Conservation (phyloP, 2,113 vertebrate genomes). For the Orycteropus afer region DNA sequence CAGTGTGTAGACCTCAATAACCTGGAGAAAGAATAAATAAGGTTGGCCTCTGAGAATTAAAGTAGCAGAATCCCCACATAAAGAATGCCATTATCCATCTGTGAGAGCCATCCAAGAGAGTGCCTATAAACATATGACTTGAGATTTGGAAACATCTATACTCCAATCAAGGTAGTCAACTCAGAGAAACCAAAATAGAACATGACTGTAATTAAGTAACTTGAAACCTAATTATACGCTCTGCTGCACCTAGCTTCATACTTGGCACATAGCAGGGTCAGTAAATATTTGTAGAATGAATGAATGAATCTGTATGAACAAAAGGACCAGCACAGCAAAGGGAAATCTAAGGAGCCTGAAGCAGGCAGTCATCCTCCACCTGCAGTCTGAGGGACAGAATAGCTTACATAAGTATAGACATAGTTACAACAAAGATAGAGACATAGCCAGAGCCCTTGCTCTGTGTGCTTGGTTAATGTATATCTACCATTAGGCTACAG, state of each 20-base stretch:
- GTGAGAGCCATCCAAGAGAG: not conserved
- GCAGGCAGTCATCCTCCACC: not conserved
- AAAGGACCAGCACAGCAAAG: not conserved
- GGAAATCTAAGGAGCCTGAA: not conserved
- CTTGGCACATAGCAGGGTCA: not conserved
- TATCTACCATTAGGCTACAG: not conserved
- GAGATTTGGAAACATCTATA: slow-evolving; percentile 12
- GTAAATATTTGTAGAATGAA: slow-evolving; percentile 18
- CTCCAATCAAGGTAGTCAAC: not conserved
- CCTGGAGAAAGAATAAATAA: not conserved
- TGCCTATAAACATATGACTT: not conserved
- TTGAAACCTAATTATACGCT: not conserved
- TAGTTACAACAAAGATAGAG: too few species aligned
- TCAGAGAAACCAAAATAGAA: slow-evolving; percentile 8
- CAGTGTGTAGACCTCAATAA: not conserved
- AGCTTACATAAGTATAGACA: not conserved
- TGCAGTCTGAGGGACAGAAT: not conserved
- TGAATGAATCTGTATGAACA: slow-evolving; percentile 3
- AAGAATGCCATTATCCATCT: not conserved
- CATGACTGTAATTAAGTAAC: not conserved
- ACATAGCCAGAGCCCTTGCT: not conserved
- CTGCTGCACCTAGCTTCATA: not conserved
- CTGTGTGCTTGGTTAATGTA: not conserved
- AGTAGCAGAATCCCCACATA: not conserved
- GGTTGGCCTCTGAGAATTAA: slow-evolving; percentile 11